Conservation (phyloP, 2,888 invertebrate species). For the Drosophila lacicola region DNA sequence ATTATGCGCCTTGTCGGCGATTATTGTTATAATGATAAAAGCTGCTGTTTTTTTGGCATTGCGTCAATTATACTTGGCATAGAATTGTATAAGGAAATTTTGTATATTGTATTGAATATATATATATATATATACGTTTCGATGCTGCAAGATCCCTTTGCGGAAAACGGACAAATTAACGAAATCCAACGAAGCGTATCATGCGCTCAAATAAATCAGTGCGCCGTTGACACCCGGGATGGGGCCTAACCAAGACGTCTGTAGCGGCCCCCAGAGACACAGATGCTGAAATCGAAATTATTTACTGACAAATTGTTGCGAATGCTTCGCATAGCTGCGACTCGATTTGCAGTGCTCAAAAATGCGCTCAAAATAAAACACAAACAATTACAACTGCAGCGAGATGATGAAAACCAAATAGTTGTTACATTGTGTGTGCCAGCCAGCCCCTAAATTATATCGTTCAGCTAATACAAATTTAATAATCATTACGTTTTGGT, state of each 20-base stretch:
- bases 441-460: conserved; percentile 59
- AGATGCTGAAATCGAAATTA: conserved; percentile 71
- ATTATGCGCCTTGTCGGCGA: conserved; percentile 74
- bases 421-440: conserved; percentile 15
- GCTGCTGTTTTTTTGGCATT: conserved; percentile 55
- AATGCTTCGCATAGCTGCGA: conserved; percentile 79
- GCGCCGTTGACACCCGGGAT: conserved; percentile 83
- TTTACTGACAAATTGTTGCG: conserved; percentile 85
- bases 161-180: conserved; percentile 84
- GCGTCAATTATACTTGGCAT: conserved; percentile 46
- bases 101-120: conserved; percentile 1
- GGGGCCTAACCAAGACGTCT: conserved; percentile 41
- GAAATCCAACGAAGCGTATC: conserved; percentile 84
- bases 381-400: conserved; percentile 57
- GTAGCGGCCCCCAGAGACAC: conserved; percentile 24
- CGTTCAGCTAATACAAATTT: conserved; percentile 62
- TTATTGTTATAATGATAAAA: conserved; percentile 67
- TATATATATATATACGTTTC: conserved; percentile 1
- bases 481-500: conserved; percentile 58
- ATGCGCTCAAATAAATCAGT: conserved; percentile 85
- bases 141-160: conserved; percentile 42
- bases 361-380: conserved; percentile 63
- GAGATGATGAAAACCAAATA: conserved; percentile 35
- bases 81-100: conserved; percentile 26
- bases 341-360: conserved; percentile 54